Conservation (phyloP, 92 coral and sea anemone genomes). For the Heliopora coerulea region DNA sequence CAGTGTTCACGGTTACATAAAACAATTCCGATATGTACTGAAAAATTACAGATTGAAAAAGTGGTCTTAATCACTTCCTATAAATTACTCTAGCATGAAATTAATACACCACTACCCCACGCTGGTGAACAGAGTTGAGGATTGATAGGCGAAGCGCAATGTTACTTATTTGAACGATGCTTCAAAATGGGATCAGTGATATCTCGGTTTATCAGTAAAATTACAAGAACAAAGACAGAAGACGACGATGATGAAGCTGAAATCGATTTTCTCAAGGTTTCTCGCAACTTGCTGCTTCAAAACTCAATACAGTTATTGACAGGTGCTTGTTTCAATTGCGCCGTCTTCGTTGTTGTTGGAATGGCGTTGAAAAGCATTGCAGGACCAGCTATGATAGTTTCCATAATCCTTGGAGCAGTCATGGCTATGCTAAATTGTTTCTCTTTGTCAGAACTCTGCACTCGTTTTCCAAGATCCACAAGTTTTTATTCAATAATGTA, state of each 20-base stretch:
- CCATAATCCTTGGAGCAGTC: conserved; percentile 26
- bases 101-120: too few relatives aligned
- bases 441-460: conserved; percentile 18
- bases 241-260: conserved; percentile 17
- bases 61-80: too few relatives aligned
- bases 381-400: conserved; percentile 37
- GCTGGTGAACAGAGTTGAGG: too few relatives aligned
- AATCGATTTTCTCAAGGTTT: conserved; percentile 2
- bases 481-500: conserved; percentile 17
- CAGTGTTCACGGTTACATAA: too few relatives aligned
- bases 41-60: too few relatives aligned
- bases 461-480: conserved; percentile 3
- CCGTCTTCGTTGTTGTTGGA: conserved; percentile 27
- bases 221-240: conserved; percentile 12
- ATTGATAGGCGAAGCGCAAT: too few relatives aligned
- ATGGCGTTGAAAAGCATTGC: conserved; percentile 33
- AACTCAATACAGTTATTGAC: background rate
- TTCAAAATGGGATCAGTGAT: conserved; percentile 8
- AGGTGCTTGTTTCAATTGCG: conserved; percentile 29
- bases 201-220: conserved; percentile 2
- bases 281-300: conserved; percentile 3
- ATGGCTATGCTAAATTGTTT: conserved; percentile 2
- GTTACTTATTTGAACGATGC: too few relatives aligned
- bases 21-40: too few relatives aligned
- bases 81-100: too few relatives aligned